Evolutionary conservation across 2,888 invertebrate genomes (phyloP).

Genomic region (Magallana nippona): DNA sequence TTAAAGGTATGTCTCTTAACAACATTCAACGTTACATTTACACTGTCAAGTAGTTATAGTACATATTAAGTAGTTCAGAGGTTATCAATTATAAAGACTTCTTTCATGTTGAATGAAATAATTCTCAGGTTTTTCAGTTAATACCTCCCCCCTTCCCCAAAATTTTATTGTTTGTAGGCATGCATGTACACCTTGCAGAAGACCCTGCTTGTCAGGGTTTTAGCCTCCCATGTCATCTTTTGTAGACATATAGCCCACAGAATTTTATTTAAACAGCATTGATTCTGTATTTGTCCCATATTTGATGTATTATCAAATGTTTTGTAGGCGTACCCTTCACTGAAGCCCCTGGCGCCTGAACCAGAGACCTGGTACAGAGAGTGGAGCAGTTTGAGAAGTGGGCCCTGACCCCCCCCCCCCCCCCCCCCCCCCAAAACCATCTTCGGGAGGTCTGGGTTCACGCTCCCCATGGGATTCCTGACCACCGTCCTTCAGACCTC

Average conservation of each 20-base stretch:
- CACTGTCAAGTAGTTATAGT: too few species aligned
- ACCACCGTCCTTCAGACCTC: slow-evolving; percentile 91
- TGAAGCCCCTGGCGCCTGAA: slow-evolving; percentile 94
- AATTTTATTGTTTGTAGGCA: too few species aligned
- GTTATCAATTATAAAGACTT: neutral
- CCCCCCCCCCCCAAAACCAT: slow-evolving; percentile 88
- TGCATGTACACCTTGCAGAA: too few species aligned
- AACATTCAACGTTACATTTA: neutral
- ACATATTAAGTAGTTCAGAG: too few species aligned
- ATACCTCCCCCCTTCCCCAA: too few species aligned
- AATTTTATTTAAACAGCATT: too few species aligned
- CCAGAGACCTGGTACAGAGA: slow-evolving; percentile 88
- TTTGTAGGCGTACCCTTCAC: slow-evolving; percentile 86
- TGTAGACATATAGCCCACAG: too few species aligned
- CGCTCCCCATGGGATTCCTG: slow-evolving; percentile 92
- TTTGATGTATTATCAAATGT: neutral
- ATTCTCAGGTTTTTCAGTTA: too few species aligned
- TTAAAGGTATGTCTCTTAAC: slow-evolving; percentile 70
- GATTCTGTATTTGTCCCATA: too few species aligned
- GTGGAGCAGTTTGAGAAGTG: slow-evolving; percentile 88
- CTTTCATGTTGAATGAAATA: too few species aligned
- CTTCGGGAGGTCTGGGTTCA: slow-evolving; percentile 93
- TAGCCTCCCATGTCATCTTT: too few species aligned
- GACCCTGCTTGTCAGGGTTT: too few species aligned
- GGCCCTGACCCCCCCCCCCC: slow-evolving; percentile 88